These are phyloP conservation scores for Nomia melanderi DNA, from an alignment of 1,140 invertebrate genomes.

Conservation along the genomic window DNA sequence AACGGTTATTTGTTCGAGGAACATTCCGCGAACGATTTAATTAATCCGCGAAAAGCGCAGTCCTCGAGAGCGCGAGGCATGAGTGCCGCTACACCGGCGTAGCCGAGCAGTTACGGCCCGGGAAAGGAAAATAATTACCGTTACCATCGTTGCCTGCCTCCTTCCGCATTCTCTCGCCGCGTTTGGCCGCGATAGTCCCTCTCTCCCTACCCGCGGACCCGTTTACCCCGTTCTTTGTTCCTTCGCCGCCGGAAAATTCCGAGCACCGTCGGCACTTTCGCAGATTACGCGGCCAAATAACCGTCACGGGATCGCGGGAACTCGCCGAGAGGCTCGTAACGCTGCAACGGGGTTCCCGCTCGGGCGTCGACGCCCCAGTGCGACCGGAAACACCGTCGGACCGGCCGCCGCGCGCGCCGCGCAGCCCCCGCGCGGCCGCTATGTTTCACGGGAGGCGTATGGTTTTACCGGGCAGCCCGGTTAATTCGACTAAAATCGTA, in stretches of 20 bases:
- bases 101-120: constrained; percentile 53
- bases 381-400: not conserved
- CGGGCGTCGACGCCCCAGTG: not conserved
- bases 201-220: constrained; percentile 13
- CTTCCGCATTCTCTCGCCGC: constrained; percentile 32
- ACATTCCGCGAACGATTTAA: constrained; percentile 69
- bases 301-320: constrained; percentile 44
- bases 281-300: constrained; percentile 55
- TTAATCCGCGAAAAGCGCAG: constrained; percentile 71
- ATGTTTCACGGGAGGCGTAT: not conserved
- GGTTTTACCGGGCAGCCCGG: constrained; percentile 9
- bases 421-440: not conserved
- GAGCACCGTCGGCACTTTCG: constrained; percentile 38
- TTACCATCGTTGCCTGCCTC: constrained; percentile 57
- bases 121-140: constrained; percentile 71
- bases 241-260: constrained; percentile 39
- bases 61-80: constrained; percentile 40
- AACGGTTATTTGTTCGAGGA: constrained; percentile 65
- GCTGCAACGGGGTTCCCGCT: constrained; percentile 17
- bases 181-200: constrained; percentile 9
- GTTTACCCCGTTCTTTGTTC: constrained; percentile 15
- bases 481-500: constrained; percentile 42
- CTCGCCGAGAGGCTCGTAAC: constrained; percentile 22
- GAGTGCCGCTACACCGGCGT: constrained; percentile 51
- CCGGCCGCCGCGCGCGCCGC: not conserved